Base-by-base conservation (phyloP, 2,888 invertebrate genomes). In the Luperina testacea region DNA sequence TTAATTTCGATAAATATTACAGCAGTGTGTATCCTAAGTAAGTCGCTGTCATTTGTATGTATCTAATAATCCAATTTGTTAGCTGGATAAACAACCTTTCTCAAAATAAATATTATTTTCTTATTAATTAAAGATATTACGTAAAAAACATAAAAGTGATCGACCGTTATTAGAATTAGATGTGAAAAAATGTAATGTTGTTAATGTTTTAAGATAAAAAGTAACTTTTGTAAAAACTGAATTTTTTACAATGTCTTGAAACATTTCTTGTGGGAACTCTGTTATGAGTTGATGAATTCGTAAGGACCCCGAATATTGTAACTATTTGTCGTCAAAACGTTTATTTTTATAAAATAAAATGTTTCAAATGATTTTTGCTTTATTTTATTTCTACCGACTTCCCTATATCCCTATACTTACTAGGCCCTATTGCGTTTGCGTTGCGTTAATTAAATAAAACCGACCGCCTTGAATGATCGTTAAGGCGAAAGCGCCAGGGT, bases 191-290 rank as follows among this genome's bases (percentile, higher is more conserved):
- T 96, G 97, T 97, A 97, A 97, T 94, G 97, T 97, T 97, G 97
- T 97, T 97, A 97, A 97, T 96, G 96, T 97, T 97, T 97, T 97
- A 97, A 97, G 97, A 95, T 96, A 95, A 93, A 94, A 95, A 97
- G 97, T 97, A 97, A 97, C 97, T 97, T 97, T 97, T 97, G 97
- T 97, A 97, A 97, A 97, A 97, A 97, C 97, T 97, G 94, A 96
- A 95, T 96, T 97, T 97, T 97, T 97, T 97, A 97, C 97, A 97
- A 97, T 97, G 97, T 97, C 97, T 97, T 97, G 97, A 97, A 97
- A 97, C 97, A 97, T 97, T 97, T 95, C 95, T 93, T 94, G 92
- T 91, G 95, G 92, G 92, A 92, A 94, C 94, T 95, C 95, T 91
- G 91, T 91, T 92, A 93, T 91, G 95, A 94, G 96, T 94, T 91